Conservation (phyloP, 23 tunicate genomes). For the Pegea sp. region DNA sequence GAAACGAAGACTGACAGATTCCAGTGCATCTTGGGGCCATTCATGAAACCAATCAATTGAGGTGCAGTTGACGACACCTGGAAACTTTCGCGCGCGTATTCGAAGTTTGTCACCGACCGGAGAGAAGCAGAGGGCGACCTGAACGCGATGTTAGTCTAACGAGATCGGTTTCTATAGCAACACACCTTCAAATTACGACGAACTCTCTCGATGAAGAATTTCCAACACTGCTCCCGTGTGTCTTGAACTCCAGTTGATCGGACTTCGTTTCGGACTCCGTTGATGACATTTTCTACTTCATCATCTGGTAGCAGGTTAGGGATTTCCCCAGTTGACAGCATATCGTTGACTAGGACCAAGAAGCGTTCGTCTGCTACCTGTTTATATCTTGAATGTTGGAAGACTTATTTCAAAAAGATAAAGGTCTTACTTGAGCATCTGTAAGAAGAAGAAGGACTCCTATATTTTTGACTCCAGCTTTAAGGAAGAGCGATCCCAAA, state of each 20-base stretch:
- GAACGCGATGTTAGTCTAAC: background rate
- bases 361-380: constrained; percentile 89
- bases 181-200: constrained; percentile 68
- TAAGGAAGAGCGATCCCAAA: constrained; percentile 60
- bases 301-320: constrained; percentile 90
- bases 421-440: constrained; percentile 93
- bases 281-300: constrained; percentile 77
- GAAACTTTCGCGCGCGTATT: constrained; percentile 85
- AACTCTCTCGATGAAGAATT: constrained; percentile 86
- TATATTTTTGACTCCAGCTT: constrained; percentile 90
- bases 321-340: constrained; percentile 86
- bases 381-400: background rate
- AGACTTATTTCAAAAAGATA: too few species aligned
- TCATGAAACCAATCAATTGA: constrained; percentile 99
- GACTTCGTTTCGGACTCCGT: constrained; percentile 87
- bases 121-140: constrained; percentile 98
- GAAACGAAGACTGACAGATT: constrained; percentile 79
- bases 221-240: constrained; percentile 85
- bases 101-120: constrained; percentile 93
- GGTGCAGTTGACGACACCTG: constrained; percentile 94
- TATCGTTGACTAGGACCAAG: constrained; percentile 85
- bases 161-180: background rate
- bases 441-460: constrained; percentile 79
- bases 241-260: constrained; percentile 65
- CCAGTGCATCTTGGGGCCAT: constrained; percentile 94